Evolutionary conservation across 2,888 invertebrate species (phyloP).

Genomic region (Diarsia rubi): DNA sequence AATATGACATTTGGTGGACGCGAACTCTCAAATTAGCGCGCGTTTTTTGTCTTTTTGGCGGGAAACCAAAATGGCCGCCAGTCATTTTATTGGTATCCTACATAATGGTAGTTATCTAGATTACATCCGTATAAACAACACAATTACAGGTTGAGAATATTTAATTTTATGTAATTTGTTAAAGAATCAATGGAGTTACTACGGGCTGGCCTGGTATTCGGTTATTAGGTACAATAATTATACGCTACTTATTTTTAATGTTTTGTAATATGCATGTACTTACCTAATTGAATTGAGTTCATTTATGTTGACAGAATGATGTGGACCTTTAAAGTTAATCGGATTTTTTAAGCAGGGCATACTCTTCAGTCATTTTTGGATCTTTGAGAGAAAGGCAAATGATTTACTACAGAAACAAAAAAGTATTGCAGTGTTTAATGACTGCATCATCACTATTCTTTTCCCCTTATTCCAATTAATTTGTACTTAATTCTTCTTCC

Average conservation of each 20-base stretch:
- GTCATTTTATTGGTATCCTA: slow-evolving; percentile 8
- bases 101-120: slow-evolving; percentile 24
- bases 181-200: slow-evolving; percentile 14
- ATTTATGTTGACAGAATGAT: too few relatives aligned
- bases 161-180: slow-evolving; percentile 48
- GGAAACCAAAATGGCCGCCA: slow-evolving; percentile 42
- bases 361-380: background rate
- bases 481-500: too few relatives aligned
- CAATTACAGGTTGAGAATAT: slow-evolving; percentile 27
- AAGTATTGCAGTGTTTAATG: too few relatives aligned
- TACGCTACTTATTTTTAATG: background rate
- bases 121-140: slow-evolving; percentile 35
- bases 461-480: too few relatives aligned
- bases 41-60: slow-evolving; percentile 63
- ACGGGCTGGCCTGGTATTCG: background rate
- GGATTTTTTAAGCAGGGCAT: background rate
- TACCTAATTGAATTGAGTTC: background rate
- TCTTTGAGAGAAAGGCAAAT: background rate
- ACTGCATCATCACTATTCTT: too few relatives aligned
- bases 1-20: slow-evolving; percentile 79
- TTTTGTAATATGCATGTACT: background rate
- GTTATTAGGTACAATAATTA: slow-evolving; percentile 4
- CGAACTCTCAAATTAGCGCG: slow-evolving; percentile 74
- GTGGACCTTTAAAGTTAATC: background rate
- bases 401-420: background rate